Percentiles rank a stretch among this genome's conserved stretches.
These are phyloP conservation scores for Propithecus coquereli DNA, from an alignment of 2,113 vertebrate genomes.

Conservation along the genomic window DNA sequence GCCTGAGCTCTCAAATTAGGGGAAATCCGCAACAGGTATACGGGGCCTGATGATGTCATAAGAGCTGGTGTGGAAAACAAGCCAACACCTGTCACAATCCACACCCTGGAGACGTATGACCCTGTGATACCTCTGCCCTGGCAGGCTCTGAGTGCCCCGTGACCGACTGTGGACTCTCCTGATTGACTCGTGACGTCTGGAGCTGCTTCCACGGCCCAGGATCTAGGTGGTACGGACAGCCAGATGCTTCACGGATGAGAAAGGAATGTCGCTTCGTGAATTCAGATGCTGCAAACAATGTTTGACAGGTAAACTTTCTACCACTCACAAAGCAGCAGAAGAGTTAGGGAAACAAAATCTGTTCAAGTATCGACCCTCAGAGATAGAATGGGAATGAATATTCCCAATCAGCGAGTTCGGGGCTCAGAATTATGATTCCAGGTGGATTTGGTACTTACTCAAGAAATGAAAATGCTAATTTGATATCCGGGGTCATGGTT, in stretches of 20 bases:
- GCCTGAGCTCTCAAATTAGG: background rate
- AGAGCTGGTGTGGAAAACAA: background rate
- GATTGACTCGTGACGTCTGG: background rate
- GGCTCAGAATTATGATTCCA: background rate
- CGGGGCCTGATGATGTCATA: background rate
- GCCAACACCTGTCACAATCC: fast-evolving
- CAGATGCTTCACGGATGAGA: background rate
- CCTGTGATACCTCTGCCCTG: fast-evolving
- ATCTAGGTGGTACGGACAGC: background rate
- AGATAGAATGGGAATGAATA: background rate
- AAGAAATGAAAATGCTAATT: background rate
- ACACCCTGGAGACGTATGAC: background rate
- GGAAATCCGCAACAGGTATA: background rate
- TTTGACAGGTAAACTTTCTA: background rate
- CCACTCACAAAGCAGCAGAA: background rate
- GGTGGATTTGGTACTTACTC: background rate
- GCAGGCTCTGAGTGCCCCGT: background rate
- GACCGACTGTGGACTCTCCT: background rate
- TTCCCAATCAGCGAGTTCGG: background rate
- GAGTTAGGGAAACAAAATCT: background rate
- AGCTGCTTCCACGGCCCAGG: background rate
- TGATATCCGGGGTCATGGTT: background rate
- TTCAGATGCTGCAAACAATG: background rate
- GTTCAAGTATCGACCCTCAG: background rate
- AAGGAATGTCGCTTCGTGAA: fast-evolving